phyloP scores from a whole-genome alignment of 2,888 invertebrate species.

The Lymantria dispar region DNA sequence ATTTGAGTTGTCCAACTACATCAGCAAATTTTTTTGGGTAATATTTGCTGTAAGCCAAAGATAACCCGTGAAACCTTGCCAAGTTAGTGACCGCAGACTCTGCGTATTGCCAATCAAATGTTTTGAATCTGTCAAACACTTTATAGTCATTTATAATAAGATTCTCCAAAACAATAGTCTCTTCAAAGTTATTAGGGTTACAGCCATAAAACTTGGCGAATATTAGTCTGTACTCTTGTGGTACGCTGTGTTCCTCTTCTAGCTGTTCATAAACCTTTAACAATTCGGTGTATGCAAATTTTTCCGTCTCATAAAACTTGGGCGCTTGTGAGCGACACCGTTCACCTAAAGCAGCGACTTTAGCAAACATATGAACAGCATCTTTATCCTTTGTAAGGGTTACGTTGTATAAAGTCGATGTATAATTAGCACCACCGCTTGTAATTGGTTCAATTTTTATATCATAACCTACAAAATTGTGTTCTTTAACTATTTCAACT shows the following conservation, averaged over 20 bases:
- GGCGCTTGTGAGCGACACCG: not conserved
- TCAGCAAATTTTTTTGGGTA: conserved; percentile 35
- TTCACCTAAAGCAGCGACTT: conserved; percentile 47
- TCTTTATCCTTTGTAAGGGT: conserved; percentile 21
- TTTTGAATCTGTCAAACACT: conserved; percentile 24
- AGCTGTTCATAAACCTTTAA: conserved; percentile 3
- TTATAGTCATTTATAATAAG: conserved; percentile 24
- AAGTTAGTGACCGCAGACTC: no score
- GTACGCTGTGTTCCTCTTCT: conserved; percentile 8
- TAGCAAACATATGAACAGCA: conserved; percentile 42
- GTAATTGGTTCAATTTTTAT: no score
- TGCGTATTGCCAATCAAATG: no score
- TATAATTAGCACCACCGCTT: no score
- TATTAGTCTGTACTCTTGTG: no score
- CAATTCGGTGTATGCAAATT: conserved; percentile 5
- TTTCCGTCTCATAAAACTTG: conserved; percentile 1
- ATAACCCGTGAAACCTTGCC: no score
- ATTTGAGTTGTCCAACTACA: not conserved
- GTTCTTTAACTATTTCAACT: conserved; percentile 26
- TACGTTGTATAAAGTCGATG: no score
- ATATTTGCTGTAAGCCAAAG: no score
- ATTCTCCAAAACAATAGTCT: conserved; percentile 15
- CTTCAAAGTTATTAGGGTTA: conserved; percentile 3
- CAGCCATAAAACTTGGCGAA: conserved; percentile 12
- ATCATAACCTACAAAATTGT: no score